Conservation (phyloP, 2,113 vertebrate genomes). For the Platycercus adscitus region DNA sequence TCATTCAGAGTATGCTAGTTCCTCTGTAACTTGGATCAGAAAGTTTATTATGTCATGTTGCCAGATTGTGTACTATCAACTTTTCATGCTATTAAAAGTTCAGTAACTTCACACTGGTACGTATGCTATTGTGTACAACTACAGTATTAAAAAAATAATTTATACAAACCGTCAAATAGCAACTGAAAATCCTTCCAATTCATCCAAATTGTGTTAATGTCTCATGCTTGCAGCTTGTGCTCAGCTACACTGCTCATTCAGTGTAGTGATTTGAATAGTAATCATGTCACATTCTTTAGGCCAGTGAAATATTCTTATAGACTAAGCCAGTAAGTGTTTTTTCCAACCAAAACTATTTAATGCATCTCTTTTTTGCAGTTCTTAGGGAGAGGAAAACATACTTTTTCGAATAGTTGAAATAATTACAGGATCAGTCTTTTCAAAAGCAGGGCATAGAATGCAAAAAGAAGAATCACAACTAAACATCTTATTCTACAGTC, state of each 20-base stretch:
- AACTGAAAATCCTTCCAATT: not conserved
- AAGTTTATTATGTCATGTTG: not conserved
- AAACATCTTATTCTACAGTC: not conserved
- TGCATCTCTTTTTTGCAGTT: not conserved
- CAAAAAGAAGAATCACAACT: not conserved
- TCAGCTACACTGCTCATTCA: not conserved
- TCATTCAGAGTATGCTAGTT: not conserved
- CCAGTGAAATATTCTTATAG: not conserved
- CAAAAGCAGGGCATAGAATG: not conserved
- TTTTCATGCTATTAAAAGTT: not conserved
- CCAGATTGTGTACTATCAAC: not conserved
- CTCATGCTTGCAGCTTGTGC: not conserved
- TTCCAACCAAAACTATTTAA: slow-evolving; percentile 1
- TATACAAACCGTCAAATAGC: not conserved
- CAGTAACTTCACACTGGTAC: not conserved
- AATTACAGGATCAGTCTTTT: not conserved
- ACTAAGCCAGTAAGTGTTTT: not conserved
- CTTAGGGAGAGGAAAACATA: not conserved
- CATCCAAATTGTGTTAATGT: not conserved
- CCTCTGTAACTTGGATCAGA: not conserved
- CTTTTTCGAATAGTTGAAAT: not conserved
- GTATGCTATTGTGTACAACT: not conserved
- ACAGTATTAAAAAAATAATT: not conserved
- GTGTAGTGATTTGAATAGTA: not conserved
- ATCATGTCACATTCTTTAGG: not conserved